Evolutionary conservation across 2,888 invertebrate species (phyloP), one percentile per base, ranked within the genome.

Genomic region (Notocelia uddmanniana): DNA sequence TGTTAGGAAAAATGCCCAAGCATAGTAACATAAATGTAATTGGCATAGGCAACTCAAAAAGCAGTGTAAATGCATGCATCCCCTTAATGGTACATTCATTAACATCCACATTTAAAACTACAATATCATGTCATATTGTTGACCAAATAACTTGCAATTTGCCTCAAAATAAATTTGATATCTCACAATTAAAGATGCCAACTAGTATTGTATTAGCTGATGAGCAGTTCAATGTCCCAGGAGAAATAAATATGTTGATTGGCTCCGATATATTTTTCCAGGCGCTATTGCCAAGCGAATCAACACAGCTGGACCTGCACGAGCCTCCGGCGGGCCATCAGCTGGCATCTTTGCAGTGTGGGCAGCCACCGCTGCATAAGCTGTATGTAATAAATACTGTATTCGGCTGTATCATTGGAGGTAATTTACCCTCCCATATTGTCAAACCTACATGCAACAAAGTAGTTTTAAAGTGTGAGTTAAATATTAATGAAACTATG

Each of bases 201-300:
- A 6, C 31, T 0, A 41, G 48, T 11, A 57, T 74, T 5, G 52
- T 1, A 2, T 23, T 78, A 13, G 76, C 78, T 3, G 76, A 77
- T 19, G 54, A 66, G 1, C 11, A 58, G 0, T 77, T 74, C 34
- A 45, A 73, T 21, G 41, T 54, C 0, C 74, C 77, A 10, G 21
- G 72, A 26, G 69, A 74, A 19, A 74, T 77, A 1, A 15, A 76
- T 41, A 15, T 77, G 5, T 55, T 77, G 55, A 58, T 76, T 34
- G 73, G 75, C 26, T 66, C 69, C 21, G 74, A 77, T 64, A 55
- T 76, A 3, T 72, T 76, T 48, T 78, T 78, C 23, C 75, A 77
- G 76, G 60, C 69, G 10, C 54, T 78, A 15, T 41, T 75, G 48
- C 75, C 73, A n/a, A 62, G 37, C 37, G 37, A 37, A 37, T 37